A percentile compares a stretch with the other conserved stretches of the same genome.
phyloP scores from a whole-genome alignment of 2,888 invertebrate genomes.

The Pristionchus maxplancki region DNA sequence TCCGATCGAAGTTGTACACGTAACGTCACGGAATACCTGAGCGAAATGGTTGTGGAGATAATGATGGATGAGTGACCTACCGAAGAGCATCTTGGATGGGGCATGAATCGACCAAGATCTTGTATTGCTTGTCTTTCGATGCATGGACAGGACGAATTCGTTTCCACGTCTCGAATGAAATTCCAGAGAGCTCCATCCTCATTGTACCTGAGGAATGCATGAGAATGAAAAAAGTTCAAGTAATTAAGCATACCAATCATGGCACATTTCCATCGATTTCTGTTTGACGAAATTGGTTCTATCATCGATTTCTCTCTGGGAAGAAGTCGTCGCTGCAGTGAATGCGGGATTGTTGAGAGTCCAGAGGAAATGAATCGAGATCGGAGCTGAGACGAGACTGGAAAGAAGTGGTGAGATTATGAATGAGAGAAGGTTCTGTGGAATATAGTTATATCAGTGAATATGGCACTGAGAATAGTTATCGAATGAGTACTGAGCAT shows the following conservation, averaged over 20 bases:
- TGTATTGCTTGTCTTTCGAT: constrained; percentile 90
- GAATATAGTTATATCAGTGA: too few species aligned
- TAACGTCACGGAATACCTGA: constrained; percentile 74
- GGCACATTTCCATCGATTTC: constrained; percentile 73
- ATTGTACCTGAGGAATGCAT: constrained; percentile 57
- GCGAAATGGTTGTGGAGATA: neutral
- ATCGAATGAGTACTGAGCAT: neutral
- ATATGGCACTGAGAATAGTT: neutral
- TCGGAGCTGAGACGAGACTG: constrained; percentile 74
- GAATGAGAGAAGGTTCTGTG: neutral
- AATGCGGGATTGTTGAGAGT: constrained; percentile 70
- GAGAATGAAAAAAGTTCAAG: neutral
- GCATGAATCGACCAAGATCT: constrained; percentile 93
- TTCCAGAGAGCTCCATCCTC: constrained; percentile 75
- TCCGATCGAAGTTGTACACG: constrained; percentile 89
- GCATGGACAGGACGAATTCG: constrained; percentile 84
- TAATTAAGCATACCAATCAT: constrained; percentile 69
- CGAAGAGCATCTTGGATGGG: constrained; percentile 79
- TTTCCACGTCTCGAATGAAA: constrained; percentile 76
- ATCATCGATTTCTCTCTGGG: constrained; percentile 66
- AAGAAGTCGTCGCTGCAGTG: constrained; percentile 57
- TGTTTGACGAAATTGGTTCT: constrained; percentile 64
- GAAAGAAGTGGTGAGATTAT: too few species aligned
- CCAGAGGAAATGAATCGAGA: constrained; percentile 77
- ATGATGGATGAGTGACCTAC: constrained; percentile 43